phyloP scores from a whole-genome alignment of 2,797 vertebrate genomes.

The Xenops minutus region DNA sequence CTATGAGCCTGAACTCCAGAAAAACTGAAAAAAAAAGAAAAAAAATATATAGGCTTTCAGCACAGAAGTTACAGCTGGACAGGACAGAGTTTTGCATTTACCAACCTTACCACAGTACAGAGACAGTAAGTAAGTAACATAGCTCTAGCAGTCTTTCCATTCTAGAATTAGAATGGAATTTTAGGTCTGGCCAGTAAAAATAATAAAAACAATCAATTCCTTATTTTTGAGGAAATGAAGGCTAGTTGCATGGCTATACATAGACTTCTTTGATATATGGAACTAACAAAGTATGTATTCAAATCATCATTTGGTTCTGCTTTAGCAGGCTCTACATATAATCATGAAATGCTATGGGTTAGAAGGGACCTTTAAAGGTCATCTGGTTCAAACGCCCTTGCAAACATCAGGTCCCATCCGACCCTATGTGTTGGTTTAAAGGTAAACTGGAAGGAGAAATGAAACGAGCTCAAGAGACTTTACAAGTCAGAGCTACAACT shows the following conservation, averaged over 20 bases:
- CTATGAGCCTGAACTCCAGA: background rate
- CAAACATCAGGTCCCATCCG: background rate
- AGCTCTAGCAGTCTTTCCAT: background rate
- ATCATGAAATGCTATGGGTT: background rate
- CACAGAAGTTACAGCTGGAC: background rate
- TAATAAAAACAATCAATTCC: conserved; percentile 3
- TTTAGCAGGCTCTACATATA: background rate
- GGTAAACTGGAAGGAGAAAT: too few species aligned
- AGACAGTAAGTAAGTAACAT: conserved; percentile 30
- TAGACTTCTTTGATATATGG: background rate
- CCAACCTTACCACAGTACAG: background rate
- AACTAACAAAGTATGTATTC: background rate
- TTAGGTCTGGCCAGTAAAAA: conserved; percentile 38
- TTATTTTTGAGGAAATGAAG: conserved; percentile 46
- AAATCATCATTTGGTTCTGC: background rate
- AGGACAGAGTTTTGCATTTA: background rate
- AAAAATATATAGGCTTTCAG: background rate
- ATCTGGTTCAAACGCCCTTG: background rate
- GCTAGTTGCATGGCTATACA: background rate
- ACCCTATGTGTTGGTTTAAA: too few species aligned
- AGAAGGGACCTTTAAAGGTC: background rate
- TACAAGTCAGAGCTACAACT: too few species aligned
- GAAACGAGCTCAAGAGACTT: too few species aligned
- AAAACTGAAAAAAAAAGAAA: background rate
- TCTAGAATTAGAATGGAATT: conserved; percentile 26